phyloP scores from a whole-genome alignment of 2,797 vertebrate species.

The Rousettus madagascariensis region DNA sequence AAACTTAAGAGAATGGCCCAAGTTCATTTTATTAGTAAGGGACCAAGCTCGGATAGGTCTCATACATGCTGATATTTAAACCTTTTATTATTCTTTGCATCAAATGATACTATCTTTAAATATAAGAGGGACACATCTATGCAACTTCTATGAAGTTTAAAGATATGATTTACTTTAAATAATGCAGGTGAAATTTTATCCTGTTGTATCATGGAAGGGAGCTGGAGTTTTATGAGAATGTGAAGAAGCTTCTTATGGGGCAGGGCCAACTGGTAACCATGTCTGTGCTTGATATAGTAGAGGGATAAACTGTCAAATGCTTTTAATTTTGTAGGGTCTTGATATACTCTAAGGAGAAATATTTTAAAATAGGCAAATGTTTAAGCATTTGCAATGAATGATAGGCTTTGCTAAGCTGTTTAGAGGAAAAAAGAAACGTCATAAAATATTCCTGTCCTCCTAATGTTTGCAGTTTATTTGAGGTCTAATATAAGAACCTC shows the following conservation, averaged over 20 bases:
- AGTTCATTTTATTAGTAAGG: background rate
- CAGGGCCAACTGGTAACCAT: background rate
- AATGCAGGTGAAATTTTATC: slow-evolving; percentile 9
- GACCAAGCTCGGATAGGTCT: background rate
- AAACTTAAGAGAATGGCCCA: background rate
- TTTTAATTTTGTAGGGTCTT: background rate
- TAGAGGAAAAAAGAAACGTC: background rate
- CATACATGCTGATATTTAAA: background rate
- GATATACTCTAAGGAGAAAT: background rate
- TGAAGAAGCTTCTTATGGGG: background rate
- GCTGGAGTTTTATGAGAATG: background rate
- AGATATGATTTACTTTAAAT: background rate
- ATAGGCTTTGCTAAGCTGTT: background rate
- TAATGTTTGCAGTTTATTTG: background rate
- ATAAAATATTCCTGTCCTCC: background rate
- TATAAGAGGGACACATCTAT: background rate
- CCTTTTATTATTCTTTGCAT: slow-evolving; percentile 8
- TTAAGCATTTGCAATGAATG: background rate
- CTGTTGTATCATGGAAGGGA: background rate
- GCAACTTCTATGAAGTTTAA: slow-evolving; percentile 5
- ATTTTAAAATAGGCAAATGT: background rate
- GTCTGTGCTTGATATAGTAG: background rate
- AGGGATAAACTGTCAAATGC: background rate
- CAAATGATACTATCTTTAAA: slow-evolving; percentile 24
- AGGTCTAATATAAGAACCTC: background rate